Conservation (phyloP, 2,797 vertebrate species). For the Cirrhinus mrigala region DNA sequence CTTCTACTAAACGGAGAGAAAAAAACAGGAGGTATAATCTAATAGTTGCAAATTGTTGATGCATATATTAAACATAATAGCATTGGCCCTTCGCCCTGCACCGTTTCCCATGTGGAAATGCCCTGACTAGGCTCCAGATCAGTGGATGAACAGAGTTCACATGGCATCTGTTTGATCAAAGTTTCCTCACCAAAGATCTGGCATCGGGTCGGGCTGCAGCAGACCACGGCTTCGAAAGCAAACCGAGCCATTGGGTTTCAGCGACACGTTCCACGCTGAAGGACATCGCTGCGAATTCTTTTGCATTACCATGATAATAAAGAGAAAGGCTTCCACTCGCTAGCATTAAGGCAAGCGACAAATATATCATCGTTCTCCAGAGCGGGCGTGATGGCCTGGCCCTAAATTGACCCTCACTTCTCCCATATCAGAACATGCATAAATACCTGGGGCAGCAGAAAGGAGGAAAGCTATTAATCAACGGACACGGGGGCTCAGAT, state of each 20-base stretch:
- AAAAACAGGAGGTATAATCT: constrained; percentile 54
- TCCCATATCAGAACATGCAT: constrained; percentile 46
- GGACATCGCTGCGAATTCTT: constrained; percentile 14
- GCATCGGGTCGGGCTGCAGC: constrained; percentile 34
- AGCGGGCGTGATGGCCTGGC: constrained; percentile 45
- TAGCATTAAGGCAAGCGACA: constrained; percentile 42
- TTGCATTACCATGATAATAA: constrained; percentile 52
- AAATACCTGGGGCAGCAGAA: constrained; percentile 48
- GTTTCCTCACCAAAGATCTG: constrained; percentile 56
- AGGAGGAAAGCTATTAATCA: constrained; percentile 52
- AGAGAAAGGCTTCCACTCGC: constrained; percentile 20
- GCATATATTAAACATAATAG: constrained; percentile 59
- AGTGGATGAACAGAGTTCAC: constrained; percentile 39
- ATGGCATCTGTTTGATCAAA: constrained; percentile 61
- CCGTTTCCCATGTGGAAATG: constrained; percentile 33
- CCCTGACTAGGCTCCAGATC: constrained; percentile 53
- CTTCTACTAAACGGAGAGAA: constrained; percentile 35
- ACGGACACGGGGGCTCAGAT: constrained; percentile 30
- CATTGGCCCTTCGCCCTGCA: constrained; percentile 46
- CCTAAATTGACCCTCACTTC: constrained; percentile 51
- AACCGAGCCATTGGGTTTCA: constrained; percentile 39
- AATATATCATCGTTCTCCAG: constrained; percentile 43
- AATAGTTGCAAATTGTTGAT: constrained; percentile 62
- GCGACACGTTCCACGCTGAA: constrained; percentile 25
- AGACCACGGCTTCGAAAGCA: constrained; percentile 39